Evolutionary conservation across 1,140 invertebrate genomes (phyloP).

Genomic region (Drosophila pachea): DNA sequence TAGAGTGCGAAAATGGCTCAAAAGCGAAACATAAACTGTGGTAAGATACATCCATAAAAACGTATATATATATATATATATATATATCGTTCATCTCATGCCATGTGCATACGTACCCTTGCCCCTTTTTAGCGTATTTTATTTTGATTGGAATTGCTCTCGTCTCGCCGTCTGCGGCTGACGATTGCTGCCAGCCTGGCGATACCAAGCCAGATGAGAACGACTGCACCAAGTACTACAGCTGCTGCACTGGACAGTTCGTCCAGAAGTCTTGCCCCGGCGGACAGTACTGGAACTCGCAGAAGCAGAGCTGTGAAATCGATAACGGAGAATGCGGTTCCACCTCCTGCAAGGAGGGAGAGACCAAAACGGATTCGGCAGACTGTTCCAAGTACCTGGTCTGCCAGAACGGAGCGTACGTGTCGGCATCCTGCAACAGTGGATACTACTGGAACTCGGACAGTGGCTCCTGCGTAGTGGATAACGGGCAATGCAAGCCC

Average conservation of each 20-base stretch:
- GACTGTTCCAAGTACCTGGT: constrained; percentile 39
- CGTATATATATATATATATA: not conserved
- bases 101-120: too few species aligned
- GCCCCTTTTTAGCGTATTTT: constrained; percentile 20
- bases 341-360: constrained; percentile 29
- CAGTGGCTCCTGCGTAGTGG: not conserved
- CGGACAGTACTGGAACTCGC: constrained; percentile 42
- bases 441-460: constrained; percentile 32
- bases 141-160: constrained; percentile 34
- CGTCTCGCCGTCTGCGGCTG: constrained; percentile 26
- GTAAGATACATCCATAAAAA: constrained; percentile 29
- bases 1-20: constrained; percentile 45
- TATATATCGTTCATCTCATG: not conserved
- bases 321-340: constrained; percentile 28
- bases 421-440: not conserved
- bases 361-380: not conserved
- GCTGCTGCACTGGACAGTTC: constrained; percentile 50
- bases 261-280: constrained; percentile 37
- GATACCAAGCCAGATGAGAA: constrained; percentile 37
- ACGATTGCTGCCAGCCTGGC: constrained; percentile 48
- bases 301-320: not conserved
- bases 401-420: constrained; percentile 30
- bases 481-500: constrained; percentile 42
- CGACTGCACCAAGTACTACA: constrained; percentile 51
- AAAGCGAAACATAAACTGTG: constrained; percentile 21